Evolutionary conservation across 2,797 vertebrate genomes (phyloP).

Genomic region (Delichon dasypus): DNA sequence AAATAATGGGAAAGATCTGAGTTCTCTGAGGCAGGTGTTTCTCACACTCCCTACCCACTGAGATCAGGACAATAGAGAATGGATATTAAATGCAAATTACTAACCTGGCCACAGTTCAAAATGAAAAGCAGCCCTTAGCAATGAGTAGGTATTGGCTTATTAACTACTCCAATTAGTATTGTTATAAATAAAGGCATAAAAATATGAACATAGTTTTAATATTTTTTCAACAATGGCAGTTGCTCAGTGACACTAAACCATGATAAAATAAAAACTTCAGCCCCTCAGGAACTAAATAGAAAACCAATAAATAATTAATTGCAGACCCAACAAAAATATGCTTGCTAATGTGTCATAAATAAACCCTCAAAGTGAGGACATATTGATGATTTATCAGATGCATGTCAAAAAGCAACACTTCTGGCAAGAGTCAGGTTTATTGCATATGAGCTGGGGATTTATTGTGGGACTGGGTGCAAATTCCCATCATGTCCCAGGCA

Average conservation of each 20-base stretch:
- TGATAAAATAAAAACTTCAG: background rate
- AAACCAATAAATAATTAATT: background rate
- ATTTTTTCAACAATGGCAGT: background rate
- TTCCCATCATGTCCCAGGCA: background rate
- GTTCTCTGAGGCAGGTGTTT: background rate
- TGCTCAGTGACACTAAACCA: background rate
- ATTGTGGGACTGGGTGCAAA: background rate
- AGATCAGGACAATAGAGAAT: background rate
- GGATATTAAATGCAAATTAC: background rate
- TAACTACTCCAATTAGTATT: background rate
- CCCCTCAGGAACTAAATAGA: background rate
- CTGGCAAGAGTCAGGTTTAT: background rate
- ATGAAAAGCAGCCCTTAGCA: background rate
- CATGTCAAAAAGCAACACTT: background rate
- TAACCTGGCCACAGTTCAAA: background rate
- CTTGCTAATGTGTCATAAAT: background rate
- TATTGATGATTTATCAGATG: background rate
- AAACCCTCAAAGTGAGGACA: background rate
- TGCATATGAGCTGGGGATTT: background rate
- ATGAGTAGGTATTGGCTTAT: background rate
- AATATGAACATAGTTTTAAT: background rate
- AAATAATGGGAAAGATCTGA: background rate
- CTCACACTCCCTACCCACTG: background rate
- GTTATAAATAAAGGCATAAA: background rate
- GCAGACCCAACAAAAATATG: accelerated